These are phyloP conservation scores for Chiridota heheva DNA, from an alignment of 35 echinoderm and acorn worm genomes.

Conservation along the genomic window DNA sequence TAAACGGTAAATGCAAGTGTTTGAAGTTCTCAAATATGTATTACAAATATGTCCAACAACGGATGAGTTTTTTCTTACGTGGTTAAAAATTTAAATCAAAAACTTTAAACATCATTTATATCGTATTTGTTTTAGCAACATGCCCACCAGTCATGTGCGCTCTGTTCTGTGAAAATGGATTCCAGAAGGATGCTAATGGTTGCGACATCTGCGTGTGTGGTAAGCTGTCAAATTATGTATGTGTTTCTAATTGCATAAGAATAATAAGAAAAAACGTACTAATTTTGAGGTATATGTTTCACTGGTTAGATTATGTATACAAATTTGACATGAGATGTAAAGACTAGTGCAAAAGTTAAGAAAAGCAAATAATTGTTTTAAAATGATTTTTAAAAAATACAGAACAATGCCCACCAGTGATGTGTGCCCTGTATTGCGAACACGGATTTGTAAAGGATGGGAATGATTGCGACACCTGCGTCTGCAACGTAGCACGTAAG, in stretches of 20 bases:
- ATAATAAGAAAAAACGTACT: not conserved
- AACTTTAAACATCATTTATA: no score
- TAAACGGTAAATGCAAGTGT: no score
- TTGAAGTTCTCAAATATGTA: no score
- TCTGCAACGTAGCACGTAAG: slow-evolving; percentile 14
- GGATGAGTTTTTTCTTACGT: no score
- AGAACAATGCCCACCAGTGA: slow-evolving; percentile 4
- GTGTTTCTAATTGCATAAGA: not conserved
- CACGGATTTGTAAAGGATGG: not conserved
- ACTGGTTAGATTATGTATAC: not conserved
- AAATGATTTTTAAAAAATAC: not conserved
- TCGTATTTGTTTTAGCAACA: slow-evolving; percentile 5
- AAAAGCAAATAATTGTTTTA: not conserved
- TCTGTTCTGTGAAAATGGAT: slow-evolving; percentile 60
- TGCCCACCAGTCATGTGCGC: slow-evolving; percentile 57
- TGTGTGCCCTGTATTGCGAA: not conserved
- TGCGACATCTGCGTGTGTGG: slow-evolving; percentile 57
- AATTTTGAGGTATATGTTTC: not conserved
- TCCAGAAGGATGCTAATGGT: slow-evolving; percentile 48
- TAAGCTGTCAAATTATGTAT: slow-evolving; percentile 17
- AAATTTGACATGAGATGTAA: not conserved
- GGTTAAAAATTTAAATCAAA: no score
- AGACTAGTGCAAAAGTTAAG: not conserved
- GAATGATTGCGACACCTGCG: slow-evolving; percentile 13
- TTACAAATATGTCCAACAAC: no score